These are phyloP conservation scores for Pseudomyrmex pallidus DNA, from an alignment of 1,140 invertebrate genomes.

Conservation along the genomic window DNA sequence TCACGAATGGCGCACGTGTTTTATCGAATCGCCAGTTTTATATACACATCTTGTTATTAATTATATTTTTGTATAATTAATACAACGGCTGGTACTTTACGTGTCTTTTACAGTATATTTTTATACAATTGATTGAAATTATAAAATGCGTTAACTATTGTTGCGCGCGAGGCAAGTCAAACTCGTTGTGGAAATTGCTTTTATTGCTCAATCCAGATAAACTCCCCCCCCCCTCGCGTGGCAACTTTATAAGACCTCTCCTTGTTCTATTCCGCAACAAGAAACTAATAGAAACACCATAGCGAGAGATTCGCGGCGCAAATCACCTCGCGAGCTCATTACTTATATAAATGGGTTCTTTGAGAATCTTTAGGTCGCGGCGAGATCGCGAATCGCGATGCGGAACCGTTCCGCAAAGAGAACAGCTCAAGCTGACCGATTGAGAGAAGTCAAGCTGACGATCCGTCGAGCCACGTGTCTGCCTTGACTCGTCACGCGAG, in stretches of 20 bases:
- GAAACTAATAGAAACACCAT: constrained; percentile 27
- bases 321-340: constrained; percentile 60
- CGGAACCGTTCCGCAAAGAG: constrained; percentile 11
- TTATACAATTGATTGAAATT: too few species aligned
- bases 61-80: too few species aligned
- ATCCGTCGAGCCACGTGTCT: background rate
- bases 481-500: constrained; percentile 7
- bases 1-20: too few species aligned
- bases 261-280: constrained; percentile 21
- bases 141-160: constrained; percentile 11
- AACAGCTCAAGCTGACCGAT: background rate
- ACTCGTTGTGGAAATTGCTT: background rate
- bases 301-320: background rate
- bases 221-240: background rate
- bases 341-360: constrained; percentile 61
- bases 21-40: too few species aligned
- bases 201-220: constrained; percentile 6
- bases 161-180: background rate
- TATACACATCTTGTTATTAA: too few species aligned
- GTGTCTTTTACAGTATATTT: background rate
- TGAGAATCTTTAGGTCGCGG: constrained; percentile 23
- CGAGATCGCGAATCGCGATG: constrained; percentile 56
- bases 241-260: constrained; percentile 17
- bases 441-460: background rate
- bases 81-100: background rate